These are phyloP conservation scores for Agrypnus murinus DNA, from an alignment of 2,888 invertebrate species.

Conservation along the genomic window DNA sequence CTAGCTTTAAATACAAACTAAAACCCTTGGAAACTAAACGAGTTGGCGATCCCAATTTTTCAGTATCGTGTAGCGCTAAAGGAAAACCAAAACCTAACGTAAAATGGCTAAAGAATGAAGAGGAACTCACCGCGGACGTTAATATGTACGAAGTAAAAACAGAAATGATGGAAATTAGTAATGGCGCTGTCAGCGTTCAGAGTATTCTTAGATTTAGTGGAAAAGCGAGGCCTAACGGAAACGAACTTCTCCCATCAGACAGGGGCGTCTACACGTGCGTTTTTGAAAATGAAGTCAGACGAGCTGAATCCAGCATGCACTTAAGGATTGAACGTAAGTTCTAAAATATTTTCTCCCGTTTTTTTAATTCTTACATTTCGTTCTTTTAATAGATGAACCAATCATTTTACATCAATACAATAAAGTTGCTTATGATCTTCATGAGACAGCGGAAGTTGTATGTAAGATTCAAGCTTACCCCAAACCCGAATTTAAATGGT, in stretches of 20 bases:
- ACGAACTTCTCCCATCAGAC: slow-evolving; percentile 87
- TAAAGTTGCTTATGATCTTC: slow-evolving; percentile 90
- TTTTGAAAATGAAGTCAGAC: slow-evolving; percentile 92
- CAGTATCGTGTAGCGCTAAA: slow-evolving; percentile 88
- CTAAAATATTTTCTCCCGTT: slow-evolving; percentile 15
- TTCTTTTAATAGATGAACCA: slow-evolving; percentile 80
- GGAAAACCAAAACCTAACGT: slow-evolving; percentile 91
- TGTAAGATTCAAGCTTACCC: slow-evolving; percentile 95
- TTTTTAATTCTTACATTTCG: neutral
- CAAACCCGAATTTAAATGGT: slow-evolving; percentile 95
- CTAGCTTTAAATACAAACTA: slow-evolving; percentile 87
- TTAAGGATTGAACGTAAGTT: slow-evolving; percentile 91
- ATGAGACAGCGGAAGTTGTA: slow-evolving; percentile 89
- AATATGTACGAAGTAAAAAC: slow-evolving; percentile 89
- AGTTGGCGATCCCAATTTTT: slow-evolving; percentile 86
- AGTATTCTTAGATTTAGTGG: slow-evolving; percentile 88
- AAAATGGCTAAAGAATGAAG: slow-evolving; percentile 90
- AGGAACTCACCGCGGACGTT: slow-evolving; percentile 84
- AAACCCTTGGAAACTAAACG: slow-evolving; percentile 88
- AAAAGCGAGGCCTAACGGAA: slow-evolving; percentile 83
- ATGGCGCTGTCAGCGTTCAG: slow-evolving; percentile 87
- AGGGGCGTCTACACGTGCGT: slow-evolving; percentile 91
- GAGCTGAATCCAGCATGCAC: slow-evolving; percentile 91
- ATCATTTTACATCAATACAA: slow-evolving; percentile 89
- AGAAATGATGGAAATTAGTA: slow-evolving; percentile 84